Percentiles rank a stretch among this genome's conserved stretches.
Evolutionary conservation across 2,797 vertebrate genomes (phyloP).

Genomic region (Galago senegalensis): DNA sequence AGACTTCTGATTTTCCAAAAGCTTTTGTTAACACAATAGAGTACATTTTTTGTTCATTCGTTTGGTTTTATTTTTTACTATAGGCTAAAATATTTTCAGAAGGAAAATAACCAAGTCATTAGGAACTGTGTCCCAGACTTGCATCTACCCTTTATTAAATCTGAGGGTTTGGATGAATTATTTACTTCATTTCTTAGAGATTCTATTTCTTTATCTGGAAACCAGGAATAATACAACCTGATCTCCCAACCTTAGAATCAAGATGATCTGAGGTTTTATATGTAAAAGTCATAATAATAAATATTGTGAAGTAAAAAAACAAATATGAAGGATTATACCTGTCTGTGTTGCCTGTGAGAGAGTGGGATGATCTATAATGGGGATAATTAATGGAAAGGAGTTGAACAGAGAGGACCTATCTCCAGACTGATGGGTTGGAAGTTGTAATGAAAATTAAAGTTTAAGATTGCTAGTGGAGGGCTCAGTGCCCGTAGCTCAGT

Average conservation of each 20-base stretch:
- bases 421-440: neutral
- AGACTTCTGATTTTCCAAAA: neutral
- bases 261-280: neutral
- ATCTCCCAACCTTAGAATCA: neutral
- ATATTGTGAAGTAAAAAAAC: neutral
- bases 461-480: neutral
- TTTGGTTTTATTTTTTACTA: neutral
- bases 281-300: neutral
- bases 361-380: neutral
- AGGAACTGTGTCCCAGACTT: neutral
- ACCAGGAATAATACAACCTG: neutral
- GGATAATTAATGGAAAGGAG: neutral
- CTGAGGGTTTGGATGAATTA: neutral
- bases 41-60: neutral
- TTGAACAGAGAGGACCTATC: neutral
- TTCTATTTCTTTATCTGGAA: neutral
- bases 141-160: neutral
- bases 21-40: neutral
- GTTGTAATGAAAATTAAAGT: neutral
- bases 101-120: neutral
- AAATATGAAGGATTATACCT: neutral
- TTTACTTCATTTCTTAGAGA: neutral
- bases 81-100: neutral
- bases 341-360: too few species aligned
- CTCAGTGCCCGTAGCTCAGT: too few species aligned